phyloP scores from a whole-genome alignment of 2,888 invertebrate genomes.

The Sphinx pinastri region DNA sequence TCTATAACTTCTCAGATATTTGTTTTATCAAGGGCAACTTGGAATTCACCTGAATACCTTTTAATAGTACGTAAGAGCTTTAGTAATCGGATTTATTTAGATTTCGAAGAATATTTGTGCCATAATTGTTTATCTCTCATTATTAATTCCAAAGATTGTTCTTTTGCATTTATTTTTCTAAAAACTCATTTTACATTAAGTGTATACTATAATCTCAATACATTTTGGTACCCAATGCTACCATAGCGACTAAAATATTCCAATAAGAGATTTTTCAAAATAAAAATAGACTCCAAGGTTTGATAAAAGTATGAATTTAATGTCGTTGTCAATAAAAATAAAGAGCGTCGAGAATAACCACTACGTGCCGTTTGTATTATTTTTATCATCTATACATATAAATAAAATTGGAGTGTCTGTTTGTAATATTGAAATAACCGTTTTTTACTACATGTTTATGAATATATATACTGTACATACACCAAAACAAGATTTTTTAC shows the following conservation, averaged over 20 bases:
- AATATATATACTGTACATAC: no score
- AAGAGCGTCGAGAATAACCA: constrained; percentile 44
- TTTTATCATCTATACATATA: no score
- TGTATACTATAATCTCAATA: neutral
- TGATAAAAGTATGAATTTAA: constrained; percentile 28
- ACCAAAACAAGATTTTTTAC: no score
- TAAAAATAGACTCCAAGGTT: constrained; percentile 1
- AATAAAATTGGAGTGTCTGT: no score
- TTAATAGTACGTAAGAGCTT: neutral
- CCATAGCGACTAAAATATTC: no score
- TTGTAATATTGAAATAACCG: no score
- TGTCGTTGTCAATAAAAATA: constrained; percentile 45
- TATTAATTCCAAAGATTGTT: neutral
- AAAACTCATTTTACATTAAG: neutral
- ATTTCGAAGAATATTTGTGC: neutral
- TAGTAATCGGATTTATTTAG: neutral
- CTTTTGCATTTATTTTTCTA: neutral
- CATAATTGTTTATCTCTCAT: neutral
- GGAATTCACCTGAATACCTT: neutral
- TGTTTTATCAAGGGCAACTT: constrained; percentile 1
- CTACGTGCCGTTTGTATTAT: constrained; percentile 41
- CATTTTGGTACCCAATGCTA: neutral
- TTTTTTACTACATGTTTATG: no score
- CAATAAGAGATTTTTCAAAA: no score
- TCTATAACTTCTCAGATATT: neutral